phyloP scores from a whole-genome alignment of 1,140 invertebrate genomes.

The Scaptomyza montana region DNA sequence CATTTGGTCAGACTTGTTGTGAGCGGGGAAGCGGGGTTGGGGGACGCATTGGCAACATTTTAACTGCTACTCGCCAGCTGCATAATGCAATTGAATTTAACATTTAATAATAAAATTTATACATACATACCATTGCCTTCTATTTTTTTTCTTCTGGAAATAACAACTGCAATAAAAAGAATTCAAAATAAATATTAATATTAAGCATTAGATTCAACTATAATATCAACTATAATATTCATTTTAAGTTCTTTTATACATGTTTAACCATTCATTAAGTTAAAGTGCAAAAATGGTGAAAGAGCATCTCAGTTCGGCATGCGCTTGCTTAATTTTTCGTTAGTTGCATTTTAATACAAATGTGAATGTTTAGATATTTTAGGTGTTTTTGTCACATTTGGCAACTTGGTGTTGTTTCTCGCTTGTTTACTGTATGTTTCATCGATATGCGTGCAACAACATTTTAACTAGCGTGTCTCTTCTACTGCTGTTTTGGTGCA shows the following conservation, averaged over 20 bases:
- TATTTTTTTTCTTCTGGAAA: background rate
- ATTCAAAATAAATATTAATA: too few relatives aligned
- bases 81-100: slow-evolving; percentile 74
- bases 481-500: slow-evolving; percentile 35
- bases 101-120: slow-evolving; percentile 48
- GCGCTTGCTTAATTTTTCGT: too few relatives aligned
- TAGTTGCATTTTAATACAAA: background rate
- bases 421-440: slow-evolving; percentile 74
- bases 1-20: slow-evolving; percentile 8
- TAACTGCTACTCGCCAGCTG: slow-evolving; percentile 42
- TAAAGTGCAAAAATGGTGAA: too few relatives aligned
- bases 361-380: background rate
- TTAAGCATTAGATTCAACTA: too few relatives aligned
- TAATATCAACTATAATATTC: too few relatives aligned
- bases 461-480: slow-evolving; percentile 75
- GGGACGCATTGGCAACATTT: background rate
- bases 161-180: background rate
- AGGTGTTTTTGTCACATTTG: background rate
- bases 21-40: too few relatives aligned
- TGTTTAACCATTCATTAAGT: too few relatives aligned
- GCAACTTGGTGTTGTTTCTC: background rate
- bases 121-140: slow-evolving; percentile 2
- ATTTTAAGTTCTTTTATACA: too few relatives aligned
- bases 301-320: too few relatives aligned
- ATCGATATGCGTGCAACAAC: slow-evolving; percentile 75